Evolutionary conservation across 1,140 invertebrate species (phyloP).

Genomic region (Drosophila asahinai): DNA sequence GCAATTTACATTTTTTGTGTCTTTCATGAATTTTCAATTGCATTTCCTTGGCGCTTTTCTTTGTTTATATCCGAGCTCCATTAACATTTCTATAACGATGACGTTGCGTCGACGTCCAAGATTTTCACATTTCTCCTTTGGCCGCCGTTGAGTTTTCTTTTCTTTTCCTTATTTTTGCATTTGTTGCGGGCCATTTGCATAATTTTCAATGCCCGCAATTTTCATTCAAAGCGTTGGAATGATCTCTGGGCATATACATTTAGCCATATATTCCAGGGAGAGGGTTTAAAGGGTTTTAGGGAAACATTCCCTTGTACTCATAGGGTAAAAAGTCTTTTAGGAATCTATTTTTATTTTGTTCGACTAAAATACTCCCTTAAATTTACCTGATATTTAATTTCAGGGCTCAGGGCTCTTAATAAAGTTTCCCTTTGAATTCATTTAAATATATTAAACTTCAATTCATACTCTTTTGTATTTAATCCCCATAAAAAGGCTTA

Average conservation of each 20-base stretch:
- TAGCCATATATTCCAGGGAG: conserved; percentile 15
- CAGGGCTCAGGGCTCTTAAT: no score
- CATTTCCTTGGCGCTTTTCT: conserved; percentile 29
- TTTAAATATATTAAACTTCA: no score
- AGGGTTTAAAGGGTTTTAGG: background rate
- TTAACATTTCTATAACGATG: conserved; percentile 69
- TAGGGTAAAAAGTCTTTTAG: no score
- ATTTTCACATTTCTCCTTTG: conserved; percentile 25
- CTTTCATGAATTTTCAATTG: conserved; percentile 73
- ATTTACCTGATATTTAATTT: no score
- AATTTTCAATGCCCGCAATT: conserved; percentile 75
- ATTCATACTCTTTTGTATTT: background rate
- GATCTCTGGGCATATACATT: conserved; percentile 31
- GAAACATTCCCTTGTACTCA: no score
- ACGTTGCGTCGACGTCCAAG: conserved; percentile 28
- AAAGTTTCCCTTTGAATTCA: background rate
- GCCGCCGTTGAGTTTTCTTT: conserved; percentile 9
- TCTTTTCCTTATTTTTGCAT: conserved; percentile 13
- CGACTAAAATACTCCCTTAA: no score
- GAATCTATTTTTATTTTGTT: no score
- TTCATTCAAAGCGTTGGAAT: conserved; percentile 42
- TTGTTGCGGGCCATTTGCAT: conserved; percentile 64
- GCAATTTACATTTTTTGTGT: conserved; percentile 63
- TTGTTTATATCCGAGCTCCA: conserved; percentile 43
- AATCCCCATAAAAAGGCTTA: background rate